Base-by-base conservation (phyloP, 2,888 invertebrate species). In the Diarsia dahlii region DNA sequence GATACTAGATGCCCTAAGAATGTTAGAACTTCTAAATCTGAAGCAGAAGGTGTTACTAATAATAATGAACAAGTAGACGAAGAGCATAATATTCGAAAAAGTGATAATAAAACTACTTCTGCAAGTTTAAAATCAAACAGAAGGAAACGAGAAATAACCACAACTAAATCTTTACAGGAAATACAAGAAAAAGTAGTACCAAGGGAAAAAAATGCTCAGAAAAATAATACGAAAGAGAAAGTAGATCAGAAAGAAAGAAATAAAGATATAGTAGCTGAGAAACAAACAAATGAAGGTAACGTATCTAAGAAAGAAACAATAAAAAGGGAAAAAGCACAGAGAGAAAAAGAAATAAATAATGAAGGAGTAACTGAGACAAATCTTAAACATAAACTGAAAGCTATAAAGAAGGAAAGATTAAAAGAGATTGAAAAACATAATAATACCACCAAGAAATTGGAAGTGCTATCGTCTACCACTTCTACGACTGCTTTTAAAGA, bases 21-120 rank as follows among this genome's bases (percentile, higher is more conserved):
- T 1, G 92, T 87, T 39, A 89, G 73, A 54, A 92, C 93, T 0
- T 94, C 94, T 0, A 92, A 92, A 77, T 86, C 85, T 0, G 93
- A 94, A 0, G 8, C 65, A 0, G 89, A 92, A 0, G 79, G 23
- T 8, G 74, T 91, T 81, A 92, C 91, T 0, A 94, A 95, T 0
- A 86, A 94, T 12, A 92, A 94, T 34, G 86, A 85, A 18, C 15
- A 62, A 20, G 13, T 56, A 18, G 12, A 46, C 0, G 68, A 62
- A 28, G 54, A 62, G 2, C 12, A 74, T 13, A 74, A 60, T n/a
- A 28, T n/a, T 0, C 28, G 34, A 60, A 65, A 34, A 58, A 60
- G 65, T 63, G 23, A 52, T 15, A 23, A 18, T 2, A 13, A 18
- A 9, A 28, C 4, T 5, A 18, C 28, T 2, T 45, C 28, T 23